Percentiles rank a stretch among this genome's conserved stretches.
These are phyloP conservation scores for Osedax frankpressi DNA, from an alignment of 2,888 invertebrate genomes.

Conservation along the genomic window DNA sequence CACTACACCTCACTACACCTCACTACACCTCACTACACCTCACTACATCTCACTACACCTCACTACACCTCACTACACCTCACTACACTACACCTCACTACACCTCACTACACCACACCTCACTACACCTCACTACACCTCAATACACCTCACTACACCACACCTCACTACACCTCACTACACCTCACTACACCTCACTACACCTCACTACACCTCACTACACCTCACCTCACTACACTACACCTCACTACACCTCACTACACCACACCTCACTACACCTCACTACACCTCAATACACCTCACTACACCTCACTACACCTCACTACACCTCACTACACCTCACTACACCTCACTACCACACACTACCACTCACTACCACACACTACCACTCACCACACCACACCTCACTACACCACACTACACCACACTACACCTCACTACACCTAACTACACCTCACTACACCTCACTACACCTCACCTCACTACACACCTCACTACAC, in stretches of 20 bases:
- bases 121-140: not conserved
- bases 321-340: not conserved
- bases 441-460: no score
- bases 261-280: not conserved
- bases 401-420: not conserved
- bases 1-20: no score
- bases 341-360: not conserved
- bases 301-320: not conserved
- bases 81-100: not conserved
- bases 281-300: not conserved
- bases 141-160: not conserved
- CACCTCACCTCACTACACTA: not conserved
- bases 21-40: no score
- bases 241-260: constrained; percentile 4
- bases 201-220: not conserved
- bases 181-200: not conserved
- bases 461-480: constrained; percentile 3
- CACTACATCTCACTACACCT: not conserved
- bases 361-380: no score
- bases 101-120: not conserved
- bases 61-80: not conserved
- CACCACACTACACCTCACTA: not conserved
- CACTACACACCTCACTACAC: not conserved
- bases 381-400: not conserved
- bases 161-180: not conserved